Base-by-base conservation (phyloP, 2,888 invertebrate genomes). In the Monopis laevigella region DNA sequence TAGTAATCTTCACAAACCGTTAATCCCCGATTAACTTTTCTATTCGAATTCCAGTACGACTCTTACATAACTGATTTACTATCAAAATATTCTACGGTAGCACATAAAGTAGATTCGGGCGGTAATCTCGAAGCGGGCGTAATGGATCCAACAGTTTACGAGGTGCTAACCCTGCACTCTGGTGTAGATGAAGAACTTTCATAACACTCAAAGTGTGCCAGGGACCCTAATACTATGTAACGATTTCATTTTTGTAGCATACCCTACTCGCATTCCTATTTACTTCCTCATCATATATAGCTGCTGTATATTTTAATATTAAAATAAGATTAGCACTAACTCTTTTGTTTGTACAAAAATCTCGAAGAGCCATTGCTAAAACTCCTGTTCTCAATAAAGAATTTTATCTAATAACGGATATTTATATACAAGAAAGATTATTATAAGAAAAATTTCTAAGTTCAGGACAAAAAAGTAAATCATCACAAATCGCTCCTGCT, bases 81-180 rank as follows among this genome's bases (percentile, higher is more conserved):
- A 36, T 36, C 13, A 36, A 36, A 36, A 16, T 36, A 36, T 36
- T 21, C 34, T 18, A 36, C 27, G 18, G 27, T 21, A 16, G 41
- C 24, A 29, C 39, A 30, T 41, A 44, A 44, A 44, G 39, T 34
- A 34, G 36, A 45, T 18, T 40, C 47, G 49, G 49, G 17, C 50
- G 59, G 58, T 65, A 60, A 66, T 65, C 59, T 60, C 49, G 54
- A 53, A 55, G 40, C 39, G 26, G 53, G 46, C 56, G 62, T 68
- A 69, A 71, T 69, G 64, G 65, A 67, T 62, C 59, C 60, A 56
- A 59, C 59, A 63, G 59, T 71, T 71, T 71, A 71, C 61, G 70
- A 70, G 55, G 71, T 69, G 68, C 66, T 72, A 70, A 70, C 65
- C 60, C 62, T 36, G 36, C 36, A 36, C 56, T 56, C 54, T 46